Evolutionary conservation across 2,113 vertebrate species (phyloP).

Genomic region (Rallus limicola): DNA sequence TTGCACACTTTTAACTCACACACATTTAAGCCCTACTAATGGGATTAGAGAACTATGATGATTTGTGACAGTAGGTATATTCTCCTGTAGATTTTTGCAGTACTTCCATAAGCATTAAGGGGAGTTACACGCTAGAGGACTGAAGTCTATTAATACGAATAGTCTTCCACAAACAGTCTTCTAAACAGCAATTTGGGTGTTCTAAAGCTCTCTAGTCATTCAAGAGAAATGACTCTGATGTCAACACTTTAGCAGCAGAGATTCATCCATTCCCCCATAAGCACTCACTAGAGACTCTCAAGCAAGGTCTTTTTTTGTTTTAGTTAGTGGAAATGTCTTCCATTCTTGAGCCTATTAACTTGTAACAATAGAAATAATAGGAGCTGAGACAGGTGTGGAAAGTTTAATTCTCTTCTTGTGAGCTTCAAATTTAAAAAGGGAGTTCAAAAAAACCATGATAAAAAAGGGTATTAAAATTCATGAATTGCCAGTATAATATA

Average conservation of each 20-base stretch:
- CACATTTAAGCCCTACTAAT: not conserved
- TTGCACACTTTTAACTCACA: not conserved
- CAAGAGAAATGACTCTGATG: slow-evolving; percentile 1
- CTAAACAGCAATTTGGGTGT: slow-evolving; percentile 27
- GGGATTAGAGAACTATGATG: not conserved
- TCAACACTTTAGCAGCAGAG: not conserved
- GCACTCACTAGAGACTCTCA: slow-evolving; percentile 11
- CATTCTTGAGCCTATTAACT: slow-evolving; percentile 14
- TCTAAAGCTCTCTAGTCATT: slow-evolving; percentile 39
- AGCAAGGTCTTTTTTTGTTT: slow-evolving; percentile 13
- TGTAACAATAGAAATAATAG: slow-evolving; percentile 35
- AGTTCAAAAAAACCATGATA: slow-evolving; percentile 17
- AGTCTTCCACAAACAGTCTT: slow-evolving; percentile 22
- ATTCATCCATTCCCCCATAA: not conserved
- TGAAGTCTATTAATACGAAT: not conserved
- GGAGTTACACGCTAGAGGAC: not conserved
- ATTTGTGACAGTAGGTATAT: not conserved
- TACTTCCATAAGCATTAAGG: slow-evolving; percentile 26
- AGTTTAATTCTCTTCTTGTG: slow-evolving; percentile 21
- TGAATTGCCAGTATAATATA: slow-evolving; percentile 25
- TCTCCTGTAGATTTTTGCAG: not conserved
- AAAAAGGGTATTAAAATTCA: slow-evolving; percentile 56
- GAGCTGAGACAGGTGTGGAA: slow-evolving; percentile 17
- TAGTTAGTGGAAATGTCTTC: slow-evolving; percentile 31
- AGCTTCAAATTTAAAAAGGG: slow-evolving; percentile 49